Percentiles rank a stretch among this genome's conserved stretches.
These are phyloP conservation scores for Bufo gargarizans DNA, from an alignment of 2,113 vertebrate species.

Conservation along the genomic window DNA sequence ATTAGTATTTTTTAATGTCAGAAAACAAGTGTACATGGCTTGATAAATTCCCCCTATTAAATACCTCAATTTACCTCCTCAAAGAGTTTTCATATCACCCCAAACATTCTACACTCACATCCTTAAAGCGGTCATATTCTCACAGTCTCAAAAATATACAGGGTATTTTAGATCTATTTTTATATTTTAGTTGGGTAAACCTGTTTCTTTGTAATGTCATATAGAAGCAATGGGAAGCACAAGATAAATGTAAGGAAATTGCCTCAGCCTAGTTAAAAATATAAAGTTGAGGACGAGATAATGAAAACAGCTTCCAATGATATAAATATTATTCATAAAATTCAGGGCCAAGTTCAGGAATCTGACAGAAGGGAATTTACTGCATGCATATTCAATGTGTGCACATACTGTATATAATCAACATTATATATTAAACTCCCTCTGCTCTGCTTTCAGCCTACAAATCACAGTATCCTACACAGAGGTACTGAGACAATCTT, in stretches of 20 bases:
- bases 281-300: background rate
- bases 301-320: background rate
- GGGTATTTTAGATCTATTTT: background rate
- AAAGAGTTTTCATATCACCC: background rate
- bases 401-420: background rate
- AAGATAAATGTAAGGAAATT: background rate
- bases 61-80: background rate
- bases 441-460: background rate
- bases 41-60: too few species aligned
- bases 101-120: background rate
- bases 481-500: background rate
- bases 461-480: background rate
- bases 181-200: background rate
- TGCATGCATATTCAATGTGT: background rate
- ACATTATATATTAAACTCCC: background rate
- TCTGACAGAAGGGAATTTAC: background rate
- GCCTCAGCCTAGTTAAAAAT: background rate
- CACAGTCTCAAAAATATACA: background rate
- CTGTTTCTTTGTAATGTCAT: background rate
- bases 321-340: constrained; percentile 18
- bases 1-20: too few species aligned
- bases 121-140: background rate
- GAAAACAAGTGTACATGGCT: too few species aligned
- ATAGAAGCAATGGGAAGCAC: background rate
- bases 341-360: background rate